phyloP scores from a whole-genome alignment of 2,797 vertebrate species.

The Tokudaia tokunoshimensis region DNA sequence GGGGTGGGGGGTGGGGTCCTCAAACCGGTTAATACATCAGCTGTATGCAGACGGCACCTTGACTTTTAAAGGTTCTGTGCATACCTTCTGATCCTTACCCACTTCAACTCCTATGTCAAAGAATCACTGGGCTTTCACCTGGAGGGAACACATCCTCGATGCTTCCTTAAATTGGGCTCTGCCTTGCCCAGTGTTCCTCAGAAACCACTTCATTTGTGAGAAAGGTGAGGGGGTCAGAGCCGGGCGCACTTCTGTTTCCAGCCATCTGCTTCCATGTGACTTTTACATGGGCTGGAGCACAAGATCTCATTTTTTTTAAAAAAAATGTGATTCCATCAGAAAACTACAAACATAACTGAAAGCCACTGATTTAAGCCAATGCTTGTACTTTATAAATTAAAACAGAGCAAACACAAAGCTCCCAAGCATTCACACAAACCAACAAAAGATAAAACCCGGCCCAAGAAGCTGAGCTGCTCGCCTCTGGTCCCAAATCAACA shows the following conservation, averaged over 20 bases:
- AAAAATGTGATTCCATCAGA: background rate
- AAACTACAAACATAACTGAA: conserved; percentile 34
- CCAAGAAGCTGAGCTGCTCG: background rate
- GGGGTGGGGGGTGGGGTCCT: background rate
- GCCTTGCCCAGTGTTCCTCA: background rate
- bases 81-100: background rate
- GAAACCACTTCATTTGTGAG: background rate
- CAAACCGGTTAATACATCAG: background rate
- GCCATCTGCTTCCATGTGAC: background rate
- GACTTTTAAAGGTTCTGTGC: background rate
- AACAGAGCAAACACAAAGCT: background rate
- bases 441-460: background rate
- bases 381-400: conserved; percentile 36
- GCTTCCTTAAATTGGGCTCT: background rate
- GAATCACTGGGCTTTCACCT: background rate
- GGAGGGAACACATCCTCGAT: background rate
- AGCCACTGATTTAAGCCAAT: background rate
- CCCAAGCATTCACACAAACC: background rate
- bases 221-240: background rate
- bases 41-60: background rate
- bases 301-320: background rate
- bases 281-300: background rate
- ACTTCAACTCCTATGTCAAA: background rate
- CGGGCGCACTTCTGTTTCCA: background rate
- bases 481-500: background rate